These are phyloP conservation scores for Cryptotermes secundus DNA, from an alignment of 1,140 invertebrate genomes.

Conservation along the genomic window DNA sequence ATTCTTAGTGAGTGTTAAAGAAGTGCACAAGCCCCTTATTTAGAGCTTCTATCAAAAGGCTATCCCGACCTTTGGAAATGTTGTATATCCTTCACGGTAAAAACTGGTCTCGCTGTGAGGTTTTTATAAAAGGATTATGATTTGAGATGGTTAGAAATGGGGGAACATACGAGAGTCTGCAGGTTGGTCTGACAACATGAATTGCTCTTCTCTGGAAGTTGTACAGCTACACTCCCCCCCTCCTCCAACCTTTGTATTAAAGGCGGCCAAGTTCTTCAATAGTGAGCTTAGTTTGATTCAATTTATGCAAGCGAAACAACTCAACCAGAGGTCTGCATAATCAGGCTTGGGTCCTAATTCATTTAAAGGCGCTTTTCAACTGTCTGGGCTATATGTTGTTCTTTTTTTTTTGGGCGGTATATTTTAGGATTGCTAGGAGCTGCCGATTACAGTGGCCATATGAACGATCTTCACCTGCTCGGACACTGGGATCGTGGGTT, in stretches of 20 bases:
- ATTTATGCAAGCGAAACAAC: background rate
- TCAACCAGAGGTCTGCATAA: too few relatives aligned
- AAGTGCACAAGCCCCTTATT: background rate
- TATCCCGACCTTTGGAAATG: background rate
- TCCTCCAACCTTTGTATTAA: background rate
- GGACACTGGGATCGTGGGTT: too few relatives aligned
- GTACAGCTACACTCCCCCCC: background rate
- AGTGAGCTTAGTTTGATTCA: background rate
- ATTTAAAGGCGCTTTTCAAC: too few relatives aligned
- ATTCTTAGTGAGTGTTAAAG: background rate
- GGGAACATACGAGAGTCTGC: background rate
- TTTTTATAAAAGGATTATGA: constrained; percentile 19
- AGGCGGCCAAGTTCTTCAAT: background rate
- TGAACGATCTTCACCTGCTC: too few relatives aligned
- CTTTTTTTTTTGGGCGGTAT: too few relatives aligned
- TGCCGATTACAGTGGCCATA: too few relatives aligned
- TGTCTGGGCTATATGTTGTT: too few relatives aligned
- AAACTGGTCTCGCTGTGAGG: background rate
- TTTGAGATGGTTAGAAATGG: background rate
- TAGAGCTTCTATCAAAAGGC: background rate
- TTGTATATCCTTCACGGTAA: background rate
- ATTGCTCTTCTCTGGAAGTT: background rate
- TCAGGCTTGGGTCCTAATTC: too few relatives aligned
- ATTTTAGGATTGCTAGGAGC: too few relatives aligned
- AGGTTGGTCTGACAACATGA: background rate